Evolutionary conservation across 2,113 vertebrate species (phyloP).

Genomic region (Grammomys surdaster): DNA sequence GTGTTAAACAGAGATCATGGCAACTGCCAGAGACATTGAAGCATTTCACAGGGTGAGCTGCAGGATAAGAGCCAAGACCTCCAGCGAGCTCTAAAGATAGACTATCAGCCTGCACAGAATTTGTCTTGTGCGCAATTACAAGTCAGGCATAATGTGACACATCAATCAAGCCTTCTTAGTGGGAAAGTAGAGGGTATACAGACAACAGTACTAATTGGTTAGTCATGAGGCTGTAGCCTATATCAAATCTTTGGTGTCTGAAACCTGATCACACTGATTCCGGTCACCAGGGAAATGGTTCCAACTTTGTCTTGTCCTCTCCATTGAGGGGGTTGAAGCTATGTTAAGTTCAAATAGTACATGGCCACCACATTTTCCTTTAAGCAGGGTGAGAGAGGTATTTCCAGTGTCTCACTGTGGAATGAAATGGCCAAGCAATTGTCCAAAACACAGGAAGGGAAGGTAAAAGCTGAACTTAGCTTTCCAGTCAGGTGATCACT

Average conservation of each 20-base stretch:
- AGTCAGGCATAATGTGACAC: conserved; percentile 3
- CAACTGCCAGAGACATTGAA: conserved; percentile 46
- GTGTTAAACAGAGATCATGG: conserved; percentile 22
- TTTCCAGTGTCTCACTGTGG: neutral
- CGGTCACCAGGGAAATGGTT: conserved; percentile 22
- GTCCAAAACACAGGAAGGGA: neutral
- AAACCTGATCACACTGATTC: conserved; percentile 50
- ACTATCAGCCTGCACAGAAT: conserved; percentile 27
- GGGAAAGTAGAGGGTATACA: neutral
- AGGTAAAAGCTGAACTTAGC: neutral
- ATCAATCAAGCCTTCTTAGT: neutral
- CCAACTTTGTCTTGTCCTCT: neutral
- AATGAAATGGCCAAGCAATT: neutral
- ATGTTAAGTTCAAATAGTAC: neutral
- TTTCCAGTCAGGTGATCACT: neutral
- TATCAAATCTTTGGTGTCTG: conserved; percentile 52
- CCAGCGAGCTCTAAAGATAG: conserved; percentile 70
- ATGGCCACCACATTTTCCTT: conserved; percentile 10
- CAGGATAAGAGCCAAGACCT: conserved; percentile 57
- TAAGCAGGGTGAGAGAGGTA: conserved; percentile 19
- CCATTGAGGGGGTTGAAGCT: neutral
- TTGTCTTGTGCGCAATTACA: neutral
- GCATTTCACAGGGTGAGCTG: conserved; percentile 56
- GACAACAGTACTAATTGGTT: neutral
- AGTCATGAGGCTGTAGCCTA: neutral